Percentiles rank a stretch among this genome's conserved stretches.
Evolutionary conservation across 2,888 invertebrate species (phyloP).

Genomic region (Lepeophtheirus nordmannii): DNA sequence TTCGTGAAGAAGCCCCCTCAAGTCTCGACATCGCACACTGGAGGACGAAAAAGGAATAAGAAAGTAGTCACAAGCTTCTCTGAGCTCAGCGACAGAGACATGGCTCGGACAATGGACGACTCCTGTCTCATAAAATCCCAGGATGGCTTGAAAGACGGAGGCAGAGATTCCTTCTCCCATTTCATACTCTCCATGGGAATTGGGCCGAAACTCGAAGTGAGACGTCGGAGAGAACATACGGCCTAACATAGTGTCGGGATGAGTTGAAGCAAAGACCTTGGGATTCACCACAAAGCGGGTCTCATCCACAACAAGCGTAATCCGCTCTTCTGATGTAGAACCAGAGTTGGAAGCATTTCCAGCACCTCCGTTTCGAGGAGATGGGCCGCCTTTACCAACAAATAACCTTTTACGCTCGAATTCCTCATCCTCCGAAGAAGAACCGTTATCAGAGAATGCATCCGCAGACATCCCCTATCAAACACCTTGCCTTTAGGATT

Average conservation of each 20-base stretch:
- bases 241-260: slow-evolving; percentile 96
- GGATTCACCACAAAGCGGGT: slow-evolving; percentile 87
- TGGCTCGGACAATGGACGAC: slow-evolving; percentile 85
- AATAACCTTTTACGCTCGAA: neutral
- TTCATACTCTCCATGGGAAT: slow-evolving; percentile 72
- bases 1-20: slow-evolving; percentile 92
- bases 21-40: slow-evolving; percentile 87
- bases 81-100: slow-evolving; percentile 83
- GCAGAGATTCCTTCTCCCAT: slow-evolving; percentile 94
- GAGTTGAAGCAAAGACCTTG: slow-evolving; percentile 66
- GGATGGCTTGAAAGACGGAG: slow-evolving; percentile 78
- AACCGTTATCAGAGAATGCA: neutral
- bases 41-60: slow-evolving; percentile 92
- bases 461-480: neutral
- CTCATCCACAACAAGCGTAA: slow-evolving; percentile 89
- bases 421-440: neutral
- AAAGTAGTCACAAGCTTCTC: slow-evolving; percentile 96
- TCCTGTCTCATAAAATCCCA: slow-evolving; percentile 85
- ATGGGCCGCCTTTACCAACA: neutral
- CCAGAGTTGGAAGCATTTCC: neutral
- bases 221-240: slow-evolving; percentile 67
- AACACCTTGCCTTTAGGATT: neutral
- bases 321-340: slow-evolving; percentile 31
- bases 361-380: neutral
- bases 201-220: slow-evolving; percentile 75